phyloP scores from a whole-genome alignment of 53 echinoderm and acorn worm species.

The Paracentrotus lividus region DNA sequence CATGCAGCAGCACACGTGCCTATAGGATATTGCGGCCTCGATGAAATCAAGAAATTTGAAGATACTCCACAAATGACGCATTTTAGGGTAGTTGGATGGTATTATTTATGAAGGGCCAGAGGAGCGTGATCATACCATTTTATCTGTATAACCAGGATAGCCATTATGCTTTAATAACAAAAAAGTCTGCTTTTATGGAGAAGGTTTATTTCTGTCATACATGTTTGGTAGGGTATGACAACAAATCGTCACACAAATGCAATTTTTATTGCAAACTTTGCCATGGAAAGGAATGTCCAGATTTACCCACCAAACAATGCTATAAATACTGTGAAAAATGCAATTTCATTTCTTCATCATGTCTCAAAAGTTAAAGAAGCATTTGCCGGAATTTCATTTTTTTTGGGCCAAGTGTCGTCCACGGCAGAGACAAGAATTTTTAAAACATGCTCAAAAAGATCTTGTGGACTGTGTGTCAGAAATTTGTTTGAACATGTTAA shows the following conservation, averaged over 20 bases:
- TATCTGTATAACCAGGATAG: not conserved
- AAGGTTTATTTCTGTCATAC: not conserved
- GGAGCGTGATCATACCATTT: not conserved
- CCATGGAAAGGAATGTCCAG: not conserved
- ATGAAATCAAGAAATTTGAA: slow-evolving; percentile 75
- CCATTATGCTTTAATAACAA: not conserved
- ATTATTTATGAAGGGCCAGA: not conserved
- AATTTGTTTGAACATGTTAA: slow-evolving; percentile 73
- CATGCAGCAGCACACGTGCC: not conserved
- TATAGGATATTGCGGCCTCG: slow-evolving; percentile 70
- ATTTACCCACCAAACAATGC: not conserved
- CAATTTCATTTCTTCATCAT: slow-evolving; percentile 47
- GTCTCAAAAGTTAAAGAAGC: slow-evolving; percentile 50
- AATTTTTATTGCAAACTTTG: not conserved
- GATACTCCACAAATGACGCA: not conserved
- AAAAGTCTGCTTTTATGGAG: not conserved
- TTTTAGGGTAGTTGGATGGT: slow-evolving; percentile 64
- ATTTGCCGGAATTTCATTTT: slow-evolving; percentile 62
- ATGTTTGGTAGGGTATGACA: not conserved
- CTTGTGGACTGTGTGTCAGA: slow-evolving; percentile 70
- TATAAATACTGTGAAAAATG: not conserved
- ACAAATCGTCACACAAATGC: not conserved
- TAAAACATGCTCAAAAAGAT: slow-evolving; percentile 67
- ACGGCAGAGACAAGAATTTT: slow-evolving; percentile 53
- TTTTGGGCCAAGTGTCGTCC: slow-evolving; percentile 71